These are phyloP conservation scores for Drosophila glabriapex DNA, from an alignment of 2,888 invertebrate genomes.

Conservation along the genomic window DNA sequence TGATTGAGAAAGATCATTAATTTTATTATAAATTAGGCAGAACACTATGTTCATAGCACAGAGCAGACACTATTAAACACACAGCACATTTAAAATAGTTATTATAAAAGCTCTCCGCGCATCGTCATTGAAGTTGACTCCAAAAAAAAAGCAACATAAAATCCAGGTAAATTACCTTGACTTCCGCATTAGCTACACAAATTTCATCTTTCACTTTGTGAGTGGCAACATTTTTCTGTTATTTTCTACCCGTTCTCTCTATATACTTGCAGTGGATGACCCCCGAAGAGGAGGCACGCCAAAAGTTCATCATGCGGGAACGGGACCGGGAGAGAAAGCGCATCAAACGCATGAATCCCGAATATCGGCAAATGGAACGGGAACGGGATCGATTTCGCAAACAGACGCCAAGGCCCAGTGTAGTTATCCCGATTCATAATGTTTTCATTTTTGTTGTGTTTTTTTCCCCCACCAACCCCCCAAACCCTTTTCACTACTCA, in stretches of 20 bases:
- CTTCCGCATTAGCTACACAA: not conserved
- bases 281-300: constrained; percentile 79
- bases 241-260: constrained; percentile 48
- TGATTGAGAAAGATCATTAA: constrained; percentile 61
- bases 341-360: constrained; percentile 79
- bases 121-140: constrained; percentile 52
- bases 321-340: constrained; percentile 79
- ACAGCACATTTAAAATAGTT: not conserved
- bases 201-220: constrained; percentile 3
- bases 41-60: not conserved
- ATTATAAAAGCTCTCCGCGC: constrained; percentile 7
- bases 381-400: constrained; percentile 81
- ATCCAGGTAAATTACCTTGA: not conserved
- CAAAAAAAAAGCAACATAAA: not conserved
- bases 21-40: not conserved
- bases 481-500: not conserved
- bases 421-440: constrained; percentile 64
- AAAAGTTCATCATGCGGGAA: constrained; percentile 80
- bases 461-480: not conserved
- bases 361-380: constrained; percentile 80
- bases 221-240: constrained; percentile 25
- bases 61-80: not conserved
- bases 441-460: constrained; percentile 26
- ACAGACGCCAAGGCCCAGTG: constrained; percentile 81
- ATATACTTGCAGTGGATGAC: constrained; percentile 78